phyloP scores from a whole-genome alignment of 2,888 invertebrate species.

The Adineta ricciae region DNA sequence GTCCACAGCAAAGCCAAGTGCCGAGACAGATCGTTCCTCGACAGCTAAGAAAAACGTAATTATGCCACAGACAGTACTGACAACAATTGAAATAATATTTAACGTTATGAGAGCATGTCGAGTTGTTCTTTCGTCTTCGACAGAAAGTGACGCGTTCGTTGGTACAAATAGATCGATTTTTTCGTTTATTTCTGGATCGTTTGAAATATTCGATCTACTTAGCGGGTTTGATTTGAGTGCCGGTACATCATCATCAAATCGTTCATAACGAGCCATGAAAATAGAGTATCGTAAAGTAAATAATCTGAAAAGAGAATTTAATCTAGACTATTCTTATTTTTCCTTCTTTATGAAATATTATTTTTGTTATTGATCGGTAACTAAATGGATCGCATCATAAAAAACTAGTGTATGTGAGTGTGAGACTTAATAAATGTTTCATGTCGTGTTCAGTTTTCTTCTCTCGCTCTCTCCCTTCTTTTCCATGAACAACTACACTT shows the following conservation, averaged over 20 bases:
- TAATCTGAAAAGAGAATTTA: not conserved
- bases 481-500: not conserved
- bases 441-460: not conserved
- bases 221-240: no score
- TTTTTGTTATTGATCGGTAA: not conserved
- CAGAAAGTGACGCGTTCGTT: not conserved
- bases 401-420: not conserved
- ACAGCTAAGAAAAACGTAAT: conserved; percentile 11
- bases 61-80: not conserved
- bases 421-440: not conserved
- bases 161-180: conserved; percentile 4
- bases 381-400: not conserved
- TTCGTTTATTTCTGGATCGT: not conserved
- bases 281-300: not conserved
- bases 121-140: not conserved
- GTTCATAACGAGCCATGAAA: not conserved
- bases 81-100: conserved; percentile 18
- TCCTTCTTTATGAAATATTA: not conserved
- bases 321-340: not conserved
- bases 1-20: conserved; percentile 18
- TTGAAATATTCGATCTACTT: not conserved
- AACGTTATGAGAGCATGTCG: not conserved
- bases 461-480: not conserved
- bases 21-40: conserved; percentile 1
- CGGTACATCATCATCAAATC: not conserved